Conservation (phyloP, 1,140 invertebrate species). For the Zophobas morio region DNA sequence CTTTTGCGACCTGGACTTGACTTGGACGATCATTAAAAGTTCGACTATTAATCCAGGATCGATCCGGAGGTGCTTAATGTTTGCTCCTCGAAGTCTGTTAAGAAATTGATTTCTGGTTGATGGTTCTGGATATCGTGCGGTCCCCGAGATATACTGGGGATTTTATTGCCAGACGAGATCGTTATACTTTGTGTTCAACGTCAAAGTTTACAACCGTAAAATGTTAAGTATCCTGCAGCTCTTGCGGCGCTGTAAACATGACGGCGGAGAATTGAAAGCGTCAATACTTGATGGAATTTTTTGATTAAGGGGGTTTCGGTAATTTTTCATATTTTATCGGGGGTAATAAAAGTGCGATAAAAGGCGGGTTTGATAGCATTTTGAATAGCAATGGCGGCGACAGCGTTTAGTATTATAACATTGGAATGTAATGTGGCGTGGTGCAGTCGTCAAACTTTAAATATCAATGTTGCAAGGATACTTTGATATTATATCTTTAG, state of each 20-base stretch:
- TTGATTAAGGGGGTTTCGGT: no score
- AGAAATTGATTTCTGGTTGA: slow-evolving; percentile 13
- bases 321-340: no score
- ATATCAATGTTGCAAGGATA: no score
- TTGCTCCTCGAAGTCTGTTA: neutral
- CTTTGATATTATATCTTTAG: no score
- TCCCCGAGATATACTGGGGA: neutral
- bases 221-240: neutral
- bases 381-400: no score
- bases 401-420: no score
- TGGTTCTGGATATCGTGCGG: neutral
- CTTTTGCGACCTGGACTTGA: neutral
- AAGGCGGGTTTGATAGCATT: no score
- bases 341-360: no score
- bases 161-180: slow-evolving; percentile 5
- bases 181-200: slow-evolving; percentile 5
- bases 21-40: slow-evolving; percentile 3
- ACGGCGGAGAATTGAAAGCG: neutral
- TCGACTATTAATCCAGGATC: neutral
- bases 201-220: slow-evolving; percentile 8
- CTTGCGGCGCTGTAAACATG: slow-evolving; percentile 1
- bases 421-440: no score
- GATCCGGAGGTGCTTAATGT: neutral
- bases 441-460: no score
- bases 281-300: neutral